Percentiles rank a stretch among this genome's conserved stretches.
Evolutionary conservation across 2,888 invertebrate genomes (phyloP).

Genomic region (Helobdella robusta): DNA sequence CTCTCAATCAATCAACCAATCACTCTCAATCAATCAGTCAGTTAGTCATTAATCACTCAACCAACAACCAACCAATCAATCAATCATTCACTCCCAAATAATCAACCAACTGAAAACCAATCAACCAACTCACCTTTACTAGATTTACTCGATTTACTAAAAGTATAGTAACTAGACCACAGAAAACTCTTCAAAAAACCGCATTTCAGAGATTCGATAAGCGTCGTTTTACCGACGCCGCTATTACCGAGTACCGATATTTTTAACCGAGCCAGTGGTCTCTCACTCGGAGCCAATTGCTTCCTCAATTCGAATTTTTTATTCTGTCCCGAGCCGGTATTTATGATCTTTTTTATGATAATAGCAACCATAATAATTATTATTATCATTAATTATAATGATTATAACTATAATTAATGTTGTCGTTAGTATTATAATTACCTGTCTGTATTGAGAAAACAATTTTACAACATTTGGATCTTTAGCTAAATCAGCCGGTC

Average conservation of each 20-base stretch:
- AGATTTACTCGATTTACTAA: slow-evolving; percentile 20
- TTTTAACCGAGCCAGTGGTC: slow-evolving; percentile 15
- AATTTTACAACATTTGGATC: too few relatives aligned
- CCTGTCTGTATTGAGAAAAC: too few relatives aligned
- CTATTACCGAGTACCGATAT: slow-evolving; percentile 59
- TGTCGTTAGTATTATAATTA: too few relatives aligned
- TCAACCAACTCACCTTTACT: not conserved
- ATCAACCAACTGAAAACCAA: too few relatives aligned
- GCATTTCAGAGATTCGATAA: slow-evolving; percentile 61
- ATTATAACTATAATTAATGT: too few relatives aligned
- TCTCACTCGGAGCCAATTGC: not conserved
- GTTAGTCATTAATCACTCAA: slow-evolving; percentile 1
- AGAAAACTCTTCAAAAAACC: slow-evolving; percentile 58
- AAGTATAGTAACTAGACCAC: slow-evolving; percentile 21
- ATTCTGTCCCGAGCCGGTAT: slow-evolving; percentile 7
- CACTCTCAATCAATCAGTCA: too few relatives aligned
- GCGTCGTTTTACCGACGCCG: slow-evolving; percentile 63
- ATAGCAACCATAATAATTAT: too few relatives aligned
- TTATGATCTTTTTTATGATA: not conserved
- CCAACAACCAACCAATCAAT: too few relatives aligned
- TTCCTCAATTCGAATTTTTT: slow-evolving; percentile 20
- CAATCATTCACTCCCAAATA: too few relatives aligned
- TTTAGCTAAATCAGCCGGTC: too few relatives aligned
- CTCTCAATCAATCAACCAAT: too few relatives aligned
- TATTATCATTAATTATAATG: too few relatives aligned